A percentile compares a stretch with the other conserved stretches of the same genome.
Conservation (phyloP, 1,140 invertebrate species). For the Sarcophaga bullata region DNA sequence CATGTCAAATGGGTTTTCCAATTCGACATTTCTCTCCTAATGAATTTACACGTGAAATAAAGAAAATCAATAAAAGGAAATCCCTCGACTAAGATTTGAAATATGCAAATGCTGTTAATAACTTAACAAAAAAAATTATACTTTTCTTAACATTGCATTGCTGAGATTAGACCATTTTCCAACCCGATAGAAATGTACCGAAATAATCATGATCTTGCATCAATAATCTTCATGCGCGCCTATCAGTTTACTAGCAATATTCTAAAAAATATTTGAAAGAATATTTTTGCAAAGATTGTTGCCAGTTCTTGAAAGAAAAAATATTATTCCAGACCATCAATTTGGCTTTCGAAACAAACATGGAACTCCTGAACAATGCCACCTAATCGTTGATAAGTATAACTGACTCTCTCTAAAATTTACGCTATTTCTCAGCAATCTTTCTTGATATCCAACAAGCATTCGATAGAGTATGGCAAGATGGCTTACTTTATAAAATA, state of each 20-base stretch:
- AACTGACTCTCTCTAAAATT: neutral
- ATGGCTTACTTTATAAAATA: too few relatives aligned
- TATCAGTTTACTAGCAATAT: neutral
- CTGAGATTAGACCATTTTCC: neutral
- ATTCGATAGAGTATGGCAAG: constrained; percentile 31
- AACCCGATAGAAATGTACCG: neutral
- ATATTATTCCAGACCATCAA: neutral
- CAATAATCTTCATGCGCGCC: neutral
- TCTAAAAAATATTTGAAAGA: constrained; percentile 34
- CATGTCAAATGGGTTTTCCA: neutral
- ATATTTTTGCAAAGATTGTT: neutral
- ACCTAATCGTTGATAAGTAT: neutral
- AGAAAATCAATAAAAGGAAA: neutral
- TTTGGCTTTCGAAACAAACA: neutral
- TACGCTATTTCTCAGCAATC: constrained; percentile 29
- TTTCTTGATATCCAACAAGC: constrained; percentile 34
- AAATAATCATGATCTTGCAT: too few relatives aligned
- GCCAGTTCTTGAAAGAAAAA: neutral
- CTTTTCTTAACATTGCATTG: neutral
- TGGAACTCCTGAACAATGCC: neutral
- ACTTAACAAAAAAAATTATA: neutral
- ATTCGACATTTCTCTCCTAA: too few relatives aligned
- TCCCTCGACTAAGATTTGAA: neutral
- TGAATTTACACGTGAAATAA: neutral
- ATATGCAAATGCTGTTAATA: too few relatives aligned